These are phyloP conservation scores for Triplophysa tibetana DNA, from an alignment of 2,113 vertebrate genomes.

Conservation along the genomic window DNA sequence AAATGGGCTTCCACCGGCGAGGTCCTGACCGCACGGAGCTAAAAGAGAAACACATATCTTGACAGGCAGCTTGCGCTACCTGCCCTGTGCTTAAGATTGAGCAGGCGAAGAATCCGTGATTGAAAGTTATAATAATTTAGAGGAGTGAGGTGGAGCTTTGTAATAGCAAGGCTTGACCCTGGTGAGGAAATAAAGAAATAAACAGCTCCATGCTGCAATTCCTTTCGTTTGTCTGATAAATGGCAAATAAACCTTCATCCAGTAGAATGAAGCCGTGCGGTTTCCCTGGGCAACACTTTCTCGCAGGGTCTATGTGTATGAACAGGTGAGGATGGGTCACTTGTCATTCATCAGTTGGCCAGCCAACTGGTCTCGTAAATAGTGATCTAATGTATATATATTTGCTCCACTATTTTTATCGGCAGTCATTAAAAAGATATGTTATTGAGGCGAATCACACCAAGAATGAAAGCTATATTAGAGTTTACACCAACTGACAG, in stretches of 20 bases:
- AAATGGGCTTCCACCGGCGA: slow-evolving; percentile 39
- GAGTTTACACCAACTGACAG: no score
- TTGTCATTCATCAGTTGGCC: neutral
- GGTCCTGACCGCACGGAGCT: slow-evolving; percentile 37
- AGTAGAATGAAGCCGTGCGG: slow-evolving; percentile 4
- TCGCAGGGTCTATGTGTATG: neutral
- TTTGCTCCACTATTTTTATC: no score
- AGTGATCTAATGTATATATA: neutral
- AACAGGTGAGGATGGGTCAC: neutral
- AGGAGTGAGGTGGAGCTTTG: slow-evolving; percentile 5
- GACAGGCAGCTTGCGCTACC: slow-evolving; percentile 35
- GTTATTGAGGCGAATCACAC: no score
- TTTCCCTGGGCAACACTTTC: slow-evolving; percentile 46
- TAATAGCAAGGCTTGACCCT: slow-evolving; percentile 34
- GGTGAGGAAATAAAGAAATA: slow-evolving; percentile 40
- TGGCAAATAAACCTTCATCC: slow-evolving; percentile 1
- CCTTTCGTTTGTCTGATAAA: neutral
- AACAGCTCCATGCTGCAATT: slow-evolving; percentile 25
- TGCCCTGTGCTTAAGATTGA: slow-evolving; percentile 41
- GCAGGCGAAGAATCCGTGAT: slow-evolving; percentile 44
- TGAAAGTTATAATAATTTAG: slow-evolving; percentile 57
- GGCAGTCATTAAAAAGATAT: no score
- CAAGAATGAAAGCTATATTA: no score
- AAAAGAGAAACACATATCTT: slow-evolving; percentile 30
- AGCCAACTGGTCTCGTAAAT: neutral